A percentile compares a stretch with the other conserved stretches of the same genome.
phyloP scores from a whole-genome alignment of 2,888 invertebrate species.

The Ephialtes manifestator region DNA sequence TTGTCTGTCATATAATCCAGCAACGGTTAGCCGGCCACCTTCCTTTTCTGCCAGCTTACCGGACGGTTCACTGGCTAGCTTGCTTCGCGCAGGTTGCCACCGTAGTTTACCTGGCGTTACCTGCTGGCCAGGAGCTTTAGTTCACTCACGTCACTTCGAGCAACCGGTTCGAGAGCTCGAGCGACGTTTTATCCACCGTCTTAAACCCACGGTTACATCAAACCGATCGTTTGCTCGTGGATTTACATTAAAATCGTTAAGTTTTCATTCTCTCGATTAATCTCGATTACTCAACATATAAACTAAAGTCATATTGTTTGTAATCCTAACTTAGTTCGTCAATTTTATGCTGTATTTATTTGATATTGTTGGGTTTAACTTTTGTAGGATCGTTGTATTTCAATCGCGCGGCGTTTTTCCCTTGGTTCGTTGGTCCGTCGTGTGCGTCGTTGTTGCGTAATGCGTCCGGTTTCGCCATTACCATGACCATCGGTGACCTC shows the following conservation, averaged over 20 bases:
- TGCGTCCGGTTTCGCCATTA: slow-evolving; percentile 49
- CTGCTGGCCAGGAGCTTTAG: slow-evolving; percentile 84
- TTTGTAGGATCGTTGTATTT: background rate
- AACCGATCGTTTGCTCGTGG: background rate
- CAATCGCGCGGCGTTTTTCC: background rate
- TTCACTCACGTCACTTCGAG: slow-evolving; percentile 85
- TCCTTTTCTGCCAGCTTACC: slow-evolving; percentile 63
- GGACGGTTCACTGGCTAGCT: slow-evolving; percentile 63
- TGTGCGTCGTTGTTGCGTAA: slow-evolving; percentile 64
- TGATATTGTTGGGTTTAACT: background rate
- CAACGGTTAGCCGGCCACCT: slow-evolving; percentile 79
- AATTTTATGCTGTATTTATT: slow-evolving; percentile 21
- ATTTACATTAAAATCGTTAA: background rate
- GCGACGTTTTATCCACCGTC: slow-evolving; percentile 50
- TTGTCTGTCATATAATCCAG: slow-evolving; percentile 64
- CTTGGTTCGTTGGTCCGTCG: slow-evolving; percentile 57
- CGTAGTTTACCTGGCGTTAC: slow-evolving; percentile 85
- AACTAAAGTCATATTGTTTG: background rate
- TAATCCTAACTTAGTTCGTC: slow-evolving; percentile 15
- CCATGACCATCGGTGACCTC: slow-evolving; percentile 22
- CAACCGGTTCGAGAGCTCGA: slow-evolving; percentile 83
- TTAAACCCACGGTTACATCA: background rate
- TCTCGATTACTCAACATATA: background rate
- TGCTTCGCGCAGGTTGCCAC: slow-evolving; percentile 77
- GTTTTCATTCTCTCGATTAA: background rate